Evolutionary conservation across 2,888 invertebrate species (phyloP).

Genomic region (Oligia latruncula): DNA sequence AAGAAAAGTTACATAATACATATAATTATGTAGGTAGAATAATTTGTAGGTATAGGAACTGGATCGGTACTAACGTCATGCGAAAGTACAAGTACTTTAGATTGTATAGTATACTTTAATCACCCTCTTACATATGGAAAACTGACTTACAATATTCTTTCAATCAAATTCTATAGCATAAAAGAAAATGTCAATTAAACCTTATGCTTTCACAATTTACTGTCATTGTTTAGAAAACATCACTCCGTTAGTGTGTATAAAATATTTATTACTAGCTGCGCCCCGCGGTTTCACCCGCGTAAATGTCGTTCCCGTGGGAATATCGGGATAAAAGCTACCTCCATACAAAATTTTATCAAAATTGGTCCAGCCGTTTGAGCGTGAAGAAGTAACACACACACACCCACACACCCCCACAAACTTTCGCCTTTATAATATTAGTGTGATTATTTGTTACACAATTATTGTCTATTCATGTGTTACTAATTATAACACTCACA

Average conservation of each 20-base stretch:
- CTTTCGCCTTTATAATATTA: too few species aligned
- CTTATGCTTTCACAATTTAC: neutral
- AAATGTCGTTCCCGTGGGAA: too few species aligned
- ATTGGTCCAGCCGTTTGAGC: too few species aligned
- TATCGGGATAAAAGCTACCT: too few species aligned
- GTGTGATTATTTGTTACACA: too few species aligned
- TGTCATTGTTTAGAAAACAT: neutral
- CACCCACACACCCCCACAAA: too few species aligned
- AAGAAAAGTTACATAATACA: neutral
- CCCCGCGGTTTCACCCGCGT: too few species aligned
- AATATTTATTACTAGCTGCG: neutral
- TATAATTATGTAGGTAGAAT: neutral
- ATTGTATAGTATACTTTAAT: neutral
- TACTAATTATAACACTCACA: too few species aligned
- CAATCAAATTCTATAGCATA: neutral
- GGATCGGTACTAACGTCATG: neutral
- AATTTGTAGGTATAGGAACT: constrained; percentile 1
- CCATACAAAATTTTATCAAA: too few species aligned
- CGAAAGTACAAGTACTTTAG: constrained; percentile 11
- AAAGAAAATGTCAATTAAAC: neutral
- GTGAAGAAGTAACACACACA: too few species aligned
- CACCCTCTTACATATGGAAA: neutral
- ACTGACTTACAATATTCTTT: neutral
- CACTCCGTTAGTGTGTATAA: neutral
- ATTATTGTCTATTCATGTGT: too few species aligned